Evolutionary conservation across 2,888 invertebrate species (phyloP).

Genomic region (Vesta saturnalis): DNA sequence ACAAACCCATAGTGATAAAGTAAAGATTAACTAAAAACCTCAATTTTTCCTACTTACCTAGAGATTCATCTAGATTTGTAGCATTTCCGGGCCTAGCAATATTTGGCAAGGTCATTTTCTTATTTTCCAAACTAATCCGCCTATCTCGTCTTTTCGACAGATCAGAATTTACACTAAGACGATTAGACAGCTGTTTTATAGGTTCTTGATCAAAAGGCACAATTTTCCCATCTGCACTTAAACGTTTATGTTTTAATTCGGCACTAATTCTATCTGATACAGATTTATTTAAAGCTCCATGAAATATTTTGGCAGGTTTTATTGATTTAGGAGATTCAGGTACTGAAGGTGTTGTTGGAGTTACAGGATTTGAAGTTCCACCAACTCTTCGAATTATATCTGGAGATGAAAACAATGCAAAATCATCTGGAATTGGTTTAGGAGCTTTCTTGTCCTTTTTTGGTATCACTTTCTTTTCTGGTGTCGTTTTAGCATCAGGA

Average conservation of each 20-base stretch:
- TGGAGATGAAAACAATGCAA: slow-evolving; percentile 80
- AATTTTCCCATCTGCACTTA: slow-evolving; percentile 52
- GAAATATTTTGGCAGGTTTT: slow-evolving; percentile 58
- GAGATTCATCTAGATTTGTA: slow-evolving; percentile 14
- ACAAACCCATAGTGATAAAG: no score
- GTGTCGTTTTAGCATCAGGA: slow-evolving; percentile 33
- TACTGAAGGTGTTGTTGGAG: slow-evolving; percentile 43
- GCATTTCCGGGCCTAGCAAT: slow-evolving; percentile 8
- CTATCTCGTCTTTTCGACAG: slow-evolving; percentile 38
- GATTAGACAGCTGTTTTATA: slow-evolving; percentile 5
- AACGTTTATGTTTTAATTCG: slow-evolving; percentile 46
- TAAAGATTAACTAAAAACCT: background rate
- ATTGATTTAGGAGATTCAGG: slow-evolving; percentile 41
- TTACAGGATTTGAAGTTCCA: slow-evolving; percentile 48
- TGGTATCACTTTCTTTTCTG: slow-evolving; percentile 52
- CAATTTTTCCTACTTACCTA: slow-evolving; percentile 13
- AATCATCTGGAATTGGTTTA: slow-evolving; percentile 69
- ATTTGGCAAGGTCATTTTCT: slow-evolving; percentile 17
- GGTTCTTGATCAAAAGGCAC: background rate
- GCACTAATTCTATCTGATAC: slow-evolving; percentile 42
- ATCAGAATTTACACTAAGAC: slow-evolving; percentile 26
- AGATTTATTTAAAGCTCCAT: slow-evolving; percentile 55
- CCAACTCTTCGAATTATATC: slow-evolving; percentile 78
- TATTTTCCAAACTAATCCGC: slow-evolving; percentile 41
- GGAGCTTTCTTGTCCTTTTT: slow-evolving; percentile 63